Percentiles rank a stretch among this genome's conserved stretches.
These are phyloP conservation scores for Oreochromis grahami DNA, from an alignment of 2,797 vertebrate genomes.

Conservation along the genomic window DNA sequence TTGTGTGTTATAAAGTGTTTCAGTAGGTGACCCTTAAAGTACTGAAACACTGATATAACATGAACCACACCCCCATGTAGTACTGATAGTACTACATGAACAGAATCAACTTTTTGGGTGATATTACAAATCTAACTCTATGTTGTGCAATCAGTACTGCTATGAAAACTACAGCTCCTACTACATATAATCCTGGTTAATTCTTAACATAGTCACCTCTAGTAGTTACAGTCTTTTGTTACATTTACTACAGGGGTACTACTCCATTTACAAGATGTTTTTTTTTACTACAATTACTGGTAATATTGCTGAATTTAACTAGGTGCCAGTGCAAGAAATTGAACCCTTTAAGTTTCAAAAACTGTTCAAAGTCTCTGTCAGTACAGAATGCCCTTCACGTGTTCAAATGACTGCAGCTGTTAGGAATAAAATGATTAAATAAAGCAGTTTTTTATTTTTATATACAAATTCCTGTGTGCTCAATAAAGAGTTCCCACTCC, in stretches of 20 bases:
- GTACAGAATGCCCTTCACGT: neutral
- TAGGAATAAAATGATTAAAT: neutral
- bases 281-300: neutral
- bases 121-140: neutral
- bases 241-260: neutral
- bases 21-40: neutral
- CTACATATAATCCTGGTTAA: neutral
- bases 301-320: neutral
- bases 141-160: neutral
- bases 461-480: neutral
- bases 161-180: neutral
- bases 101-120: neutral
- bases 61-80: neutral
- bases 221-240: neutral
- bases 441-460: neutral
- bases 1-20: neutral
- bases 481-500: rapidly evolving
- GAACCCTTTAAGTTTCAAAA: neutral
- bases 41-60: neutral
- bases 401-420: neutral
- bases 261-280: neutral
- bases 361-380: neutral
- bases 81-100: neutral
- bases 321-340: neutral
- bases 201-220: neutral